Conservation (phyloP, 2,113 vertebrate genomes). For the Halichoeres trimaculatus region DNA sequence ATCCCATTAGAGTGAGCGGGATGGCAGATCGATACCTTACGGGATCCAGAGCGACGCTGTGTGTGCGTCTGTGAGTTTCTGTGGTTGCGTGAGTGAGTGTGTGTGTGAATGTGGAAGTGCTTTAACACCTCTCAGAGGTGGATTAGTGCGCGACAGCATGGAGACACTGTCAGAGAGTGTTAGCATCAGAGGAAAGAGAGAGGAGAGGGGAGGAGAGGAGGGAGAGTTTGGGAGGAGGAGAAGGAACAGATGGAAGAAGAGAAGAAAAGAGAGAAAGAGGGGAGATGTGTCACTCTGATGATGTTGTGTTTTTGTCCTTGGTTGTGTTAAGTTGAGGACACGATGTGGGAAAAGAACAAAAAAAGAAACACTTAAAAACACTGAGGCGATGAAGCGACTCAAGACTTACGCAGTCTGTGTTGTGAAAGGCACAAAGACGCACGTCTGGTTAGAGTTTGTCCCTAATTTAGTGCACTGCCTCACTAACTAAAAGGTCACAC, state of each 20-base stretch:
- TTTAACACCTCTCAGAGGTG: conserved; percentile 88
- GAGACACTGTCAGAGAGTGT: conserved; percentile 87
- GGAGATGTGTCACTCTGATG: conserved; percentile 50
- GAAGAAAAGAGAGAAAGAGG: neutral
- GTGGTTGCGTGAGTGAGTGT: conserved; percentile 70
- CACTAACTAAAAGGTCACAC: neutral
- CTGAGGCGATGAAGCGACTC: neutral
- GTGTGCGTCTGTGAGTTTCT: conserved; percentile 62
- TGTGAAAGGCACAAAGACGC: neutral
- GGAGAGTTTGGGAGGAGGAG: conserved; percentile 20
- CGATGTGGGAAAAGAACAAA: conserved; percentile 17
- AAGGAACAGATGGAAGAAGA: conserved; percentile 19
- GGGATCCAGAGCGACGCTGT: conserved; percentile 79
- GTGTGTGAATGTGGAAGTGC: conserved; percentile 80
- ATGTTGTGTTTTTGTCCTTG: conserved; percentile 27
- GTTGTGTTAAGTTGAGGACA: conserved; percentile 15
- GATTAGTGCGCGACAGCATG: conserved; percentile 89
- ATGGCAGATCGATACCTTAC: conserved; percentile 86
- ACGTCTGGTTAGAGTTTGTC: neutral
- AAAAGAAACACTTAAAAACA: conserved; percentile 2
- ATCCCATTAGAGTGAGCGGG: conserved; percentile 80
- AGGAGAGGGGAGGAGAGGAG: conserved; percentile 15
- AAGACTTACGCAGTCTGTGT: neutral
- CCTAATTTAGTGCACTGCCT: conserved; percentile 3
- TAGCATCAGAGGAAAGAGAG: conserved; percentile 77